Evolutionary conservation across 2,888 invertebrate genomes (phyloP), one percentile per base, ranked within the genome.

Genomic region (Pheosia tremula): DNA sequence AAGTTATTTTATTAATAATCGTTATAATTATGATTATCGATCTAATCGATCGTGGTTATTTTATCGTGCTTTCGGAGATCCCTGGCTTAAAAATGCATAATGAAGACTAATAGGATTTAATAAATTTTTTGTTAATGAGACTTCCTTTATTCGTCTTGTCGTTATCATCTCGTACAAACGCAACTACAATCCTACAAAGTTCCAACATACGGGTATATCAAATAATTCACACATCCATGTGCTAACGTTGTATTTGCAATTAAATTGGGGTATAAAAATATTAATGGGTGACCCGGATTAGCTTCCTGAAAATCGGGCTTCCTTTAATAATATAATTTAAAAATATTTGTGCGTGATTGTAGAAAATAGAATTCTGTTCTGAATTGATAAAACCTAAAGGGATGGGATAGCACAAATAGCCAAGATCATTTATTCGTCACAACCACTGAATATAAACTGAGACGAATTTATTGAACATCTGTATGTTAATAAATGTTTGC

Each of bases 191-290:
- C 41, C 43, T 43, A 41, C n/a, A 24, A 24, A 24, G 2, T 24
- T 24, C 0, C 24, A 24, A 9, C 9, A 9, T 9, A 9, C 9
- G 47, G n/a, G 11, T 3, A 47, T 47, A 52, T 62, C 38, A 24
- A 47, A 36, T 8, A 10, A 11, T 62, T 57, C 38, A 6, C 47
- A 58, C 56, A 58, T 58, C 56, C 39, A 36, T 45, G 61, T 57
- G n/a, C n/a, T 55, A 45, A 52, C 38, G 36, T 50, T 54, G 57
- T 59, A 57, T 64, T 61, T 54, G 50, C 57, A 64, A 43, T 58
- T 61, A 61, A 61, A 61, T 47, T 57, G 54, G 8, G 36, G 56
- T 63, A 45, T 61, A 61, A 57, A 57, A 57, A 57, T 54, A 64
- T 59, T 56, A 39, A 36, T 53, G 47, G 57, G 58, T 62, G 56